phyloP scores from a whole-genome alignment of 2,888 invertebrate species.

The Erpobdella octoculata region DNA sequence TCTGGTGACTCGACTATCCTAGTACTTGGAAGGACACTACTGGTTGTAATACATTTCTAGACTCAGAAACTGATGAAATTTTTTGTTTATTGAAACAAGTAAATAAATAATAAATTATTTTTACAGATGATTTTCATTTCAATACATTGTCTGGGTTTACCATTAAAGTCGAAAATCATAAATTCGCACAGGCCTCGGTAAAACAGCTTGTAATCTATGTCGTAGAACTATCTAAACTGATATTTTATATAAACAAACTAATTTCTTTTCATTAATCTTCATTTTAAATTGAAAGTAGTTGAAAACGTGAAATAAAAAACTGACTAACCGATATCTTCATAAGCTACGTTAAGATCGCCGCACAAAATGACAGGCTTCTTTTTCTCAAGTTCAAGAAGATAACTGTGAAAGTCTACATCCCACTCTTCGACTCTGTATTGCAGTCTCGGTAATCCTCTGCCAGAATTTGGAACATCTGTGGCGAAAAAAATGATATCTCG shows the following conservation, averaged over 20 bases:
- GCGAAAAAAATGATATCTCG: too few relatives aligned
- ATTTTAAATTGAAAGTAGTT: too few relatives aligned
- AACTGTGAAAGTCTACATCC: slow-evolving; percentile 75
- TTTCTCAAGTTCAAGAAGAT: slow-evolving; percentile 65
- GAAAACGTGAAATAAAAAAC: slow-evolving; percentile 16
- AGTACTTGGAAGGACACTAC: too few relatives aligned
- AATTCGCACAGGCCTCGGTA: too few relatives aligned
- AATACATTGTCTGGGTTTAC: too few relatives aligned
- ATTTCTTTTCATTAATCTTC: neutral
- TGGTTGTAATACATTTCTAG: too few relatives aligned
- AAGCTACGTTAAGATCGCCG: slow-evolving; percentile 96
- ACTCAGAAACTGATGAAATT: too few relatives aligned
- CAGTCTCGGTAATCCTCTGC: slow-evolving; percentile 75
- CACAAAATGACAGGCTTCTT: slow-evolving; percentile 88
- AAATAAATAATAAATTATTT: too few relatives aligned
- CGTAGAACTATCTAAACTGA: neutral
- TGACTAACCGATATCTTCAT: slow-evolving; percentile 73
- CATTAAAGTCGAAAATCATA: too few relatives aligned
- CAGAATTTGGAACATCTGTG: slow-evolving; percentile 85
- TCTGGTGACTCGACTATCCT: too few relatives aligned
- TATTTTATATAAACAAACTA: neutral
- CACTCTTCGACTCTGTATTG: slow-evolving; percentile 74
- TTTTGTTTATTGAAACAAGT: too few relatives aligned
- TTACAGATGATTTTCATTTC: too few relatives aligned
- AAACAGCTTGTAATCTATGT: neutral